phyloP scores from a whole-genome alignment of 1,140 invertebrate genomes.

The Drosophila paulistorum region DNA sequence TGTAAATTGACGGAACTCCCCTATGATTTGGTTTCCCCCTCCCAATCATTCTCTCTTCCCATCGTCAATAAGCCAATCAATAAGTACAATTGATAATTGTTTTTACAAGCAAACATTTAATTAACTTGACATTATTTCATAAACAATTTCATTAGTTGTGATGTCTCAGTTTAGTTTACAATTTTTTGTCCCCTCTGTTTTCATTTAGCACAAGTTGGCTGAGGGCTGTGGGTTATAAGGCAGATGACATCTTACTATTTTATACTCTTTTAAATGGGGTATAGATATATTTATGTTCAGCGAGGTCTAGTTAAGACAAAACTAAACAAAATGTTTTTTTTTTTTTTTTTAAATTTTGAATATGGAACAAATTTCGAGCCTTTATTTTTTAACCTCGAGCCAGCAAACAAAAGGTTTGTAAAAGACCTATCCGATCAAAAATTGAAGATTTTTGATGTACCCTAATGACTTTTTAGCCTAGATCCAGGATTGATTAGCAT shows the following conservation, averaged over 20 bases:
- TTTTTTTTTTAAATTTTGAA: no score
- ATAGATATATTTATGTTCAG: not conserved
- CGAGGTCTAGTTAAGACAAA: no score
- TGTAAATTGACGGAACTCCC: not conserved
- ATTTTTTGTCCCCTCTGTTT: not conserved
- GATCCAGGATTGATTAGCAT: no score
- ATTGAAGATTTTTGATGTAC: no score
- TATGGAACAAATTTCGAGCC: no score
- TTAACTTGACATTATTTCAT: constrained; percentile 36
- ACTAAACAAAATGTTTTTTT: no score
- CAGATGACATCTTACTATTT: not conserved
- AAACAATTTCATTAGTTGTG: constrained; percentile 36
- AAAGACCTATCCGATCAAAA: no score
- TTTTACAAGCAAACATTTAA: constrained; percentile 32
- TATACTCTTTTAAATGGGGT: not conserved
- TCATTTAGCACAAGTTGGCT: not conserved
- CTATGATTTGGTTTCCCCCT: not conserved
- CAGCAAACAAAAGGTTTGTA: no score
- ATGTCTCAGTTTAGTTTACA: constrained; percentile 11
- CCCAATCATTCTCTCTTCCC: no score
- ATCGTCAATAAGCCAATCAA: not conserved
- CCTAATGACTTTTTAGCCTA: no score
- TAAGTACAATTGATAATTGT: constrained; percentile 19
- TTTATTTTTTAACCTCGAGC: no score
- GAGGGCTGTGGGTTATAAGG: not conserved